Evolutionary conservation across 2,888 invertebrate species (phyloP).

Genomic region (Syrphus vitripennis): DNA sequence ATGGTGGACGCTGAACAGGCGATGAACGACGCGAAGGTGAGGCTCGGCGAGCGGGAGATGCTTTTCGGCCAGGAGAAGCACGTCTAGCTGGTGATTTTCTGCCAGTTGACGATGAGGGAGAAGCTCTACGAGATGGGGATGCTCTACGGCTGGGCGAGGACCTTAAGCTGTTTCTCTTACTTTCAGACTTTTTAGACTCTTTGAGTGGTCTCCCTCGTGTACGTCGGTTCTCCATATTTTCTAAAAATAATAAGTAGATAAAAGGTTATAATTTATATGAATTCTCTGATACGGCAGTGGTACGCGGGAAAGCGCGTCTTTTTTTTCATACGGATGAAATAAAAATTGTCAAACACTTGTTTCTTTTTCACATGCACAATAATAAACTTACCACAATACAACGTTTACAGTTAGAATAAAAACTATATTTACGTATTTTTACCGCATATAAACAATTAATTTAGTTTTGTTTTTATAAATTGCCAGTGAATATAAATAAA

Average conservation of each 20-base stretch:
- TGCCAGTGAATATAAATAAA: constrained; percentile 36
- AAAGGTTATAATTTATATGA: neutral
- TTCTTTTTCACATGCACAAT: neutral
- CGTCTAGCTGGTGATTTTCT: constrained; percentile 82
- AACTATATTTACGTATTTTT: neutral
- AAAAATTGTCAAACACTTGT: neutral
- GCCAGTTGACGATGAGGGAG: constrained; percentile 78
- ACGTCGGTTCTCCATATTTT: constrained; percentile 73
- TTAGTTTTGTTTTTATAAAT: constrained; percentile 36
- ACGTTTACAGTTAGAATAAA: constrained; percentile 6
- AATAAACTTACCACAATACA: constrained; percentile 33
- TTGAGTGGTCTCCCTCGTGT: constrained; percentile 68
- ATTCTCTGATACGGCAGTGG: constrained; percentile 21
- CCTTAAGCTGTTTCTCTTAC: neutral
- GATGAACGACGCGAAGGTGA: constrained; percentile 65
- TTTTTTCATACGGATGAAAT: neutral
- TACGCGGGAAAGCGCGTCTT: constrained; percentile 48
- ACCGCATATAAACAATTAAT: constrained; percentile 40
- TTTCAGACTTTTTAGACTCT: constrained; percentile 42
- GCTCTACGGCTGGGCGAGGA: constrained; percentile 62
- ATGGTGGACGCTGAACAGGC: constrained; percentile 33
- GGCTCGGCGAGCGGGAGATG: constrained; percentile 75
- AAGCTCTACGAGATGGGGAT: constrained; percentile 76
- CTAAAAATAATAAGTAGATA: neutral
- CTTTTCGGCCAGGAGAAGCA: constrained; percentile 82